Evolutionary conservation across 2,797 vertebrate genomes (phyloP).

Genomic region (Euthynnus affinis): DNA sequence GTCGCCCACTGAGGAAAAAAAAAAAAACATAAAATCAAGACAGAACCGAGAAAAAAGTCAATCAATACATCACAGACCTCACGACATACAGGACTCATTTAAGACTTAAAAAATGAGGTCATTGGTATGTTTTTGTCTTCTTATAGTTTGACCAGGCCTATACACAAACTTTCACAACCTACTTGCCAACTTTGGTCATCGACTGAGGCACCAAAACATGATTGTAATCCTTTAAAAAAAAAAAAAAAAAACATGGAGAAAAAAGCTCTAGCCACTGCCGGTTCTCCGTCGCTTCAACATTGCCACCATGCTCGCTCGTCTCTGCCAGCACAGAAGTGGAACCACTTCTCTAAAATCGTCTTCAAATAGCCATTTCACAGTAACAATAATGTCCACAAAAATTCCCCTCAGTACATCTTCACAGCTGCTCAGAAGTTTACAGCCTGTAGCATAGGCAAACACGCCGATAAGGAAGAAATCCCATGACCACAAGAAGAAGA

Average conservation of each 20-base stretch:
- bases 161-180: conserved; percentile 42
- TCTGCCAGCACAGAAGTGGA: conserved; percentile 49
- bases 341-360: conserved; percentile 27
- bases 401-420: conserved; percentile 21
- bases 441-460: conserved; percentile 49
- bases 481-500: conserved; percentile 68
- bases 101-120: background rate
- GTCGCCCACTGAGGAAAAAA: conserved; percentile 90
- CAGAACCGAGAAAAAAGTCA: background rate
- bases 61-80: background rate
- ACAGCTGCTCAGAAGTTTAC: conserved; percentile 29
- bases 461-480: conserved; percentile 60
- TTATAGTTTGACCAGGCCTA: background rate
- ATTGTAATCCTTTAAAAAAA: conserved; percentile 1
- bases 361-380: conserved; percentile 35
- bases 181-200: conserved; percentile 58
- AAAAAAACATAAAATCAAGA: background rate
- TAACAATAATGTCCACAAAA: conserved; percentile 34
- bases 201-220: conserved; percentile 34
- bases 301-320: background rate
- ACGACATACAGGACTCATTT: background rate
- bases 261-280: conserved; percentile 14
- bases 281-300: conserved; percentile 5
- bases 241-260: conserved; percentile 18
- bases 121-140: background rate